Conservation (phyloP, 2,113 vertebrate genomes). For the Alces alces region DNA sequence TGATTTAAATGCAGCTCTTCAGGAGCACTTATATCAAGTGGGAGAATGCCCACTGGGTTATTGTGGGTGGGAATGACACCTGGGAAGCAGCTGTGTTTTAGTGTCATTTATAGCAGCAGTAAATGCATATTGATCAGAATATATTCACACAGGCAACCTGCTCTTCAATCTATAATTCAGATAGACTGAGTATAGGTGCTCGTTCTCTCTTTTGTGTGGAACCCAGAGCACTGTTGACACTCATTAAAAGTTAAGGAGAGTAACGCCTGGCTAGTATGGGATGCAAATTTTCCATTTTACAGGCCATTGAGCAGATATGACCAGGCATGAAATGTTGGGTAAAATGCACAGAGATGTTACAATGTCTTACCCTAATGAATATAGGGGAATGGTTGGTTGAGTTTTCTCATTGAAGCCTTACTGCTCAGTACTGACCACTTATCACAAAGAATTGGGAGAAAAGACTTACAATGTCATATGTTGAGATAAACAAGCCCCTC, state of each 20-base stretch:
- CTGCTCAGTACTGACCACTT: not conserved
- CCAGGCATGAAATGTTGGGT: not conserved
- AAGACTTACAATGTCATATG: not conserved
- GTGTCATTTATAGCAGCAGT: conserved; percentile 21
- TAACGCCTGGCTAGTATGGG: not conserved
- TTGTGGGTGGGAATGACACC: conserved; percentile 18
- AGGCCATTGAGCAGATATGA: not conserved
- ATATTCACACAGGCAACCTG: not conserved
- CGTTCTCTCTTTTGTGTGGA: not conserved
- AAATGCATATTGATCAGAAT: conserved; percentile 42
- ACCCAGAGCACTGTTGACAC: not conserved
- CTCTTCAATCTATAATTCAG: conserved; percentile 27
- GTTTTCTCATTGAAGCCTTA: not conserved
- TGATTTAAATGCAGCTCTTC: conserved; percentile 2
- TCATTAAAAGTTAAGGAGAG: conserved; percentile 30
- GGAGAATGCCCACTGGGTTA: not conserved
- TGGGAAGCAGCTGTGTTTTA: not conserved
- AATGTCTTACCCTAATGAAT: not conserved
- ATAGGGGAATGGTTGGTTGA: not conserved
- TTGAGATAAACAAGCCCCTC: not conserved
- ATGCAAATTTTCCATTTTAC: not conserved
- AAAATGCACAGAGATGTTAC: not conserved
- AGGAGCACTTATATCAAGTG: not conserved
- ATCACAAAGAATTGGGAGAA: not conserved
- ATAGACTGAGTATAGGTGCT: not conserved